Conservation (phyloP, 2,888 invertebrate species). For the Dusona sp. region DNA sequence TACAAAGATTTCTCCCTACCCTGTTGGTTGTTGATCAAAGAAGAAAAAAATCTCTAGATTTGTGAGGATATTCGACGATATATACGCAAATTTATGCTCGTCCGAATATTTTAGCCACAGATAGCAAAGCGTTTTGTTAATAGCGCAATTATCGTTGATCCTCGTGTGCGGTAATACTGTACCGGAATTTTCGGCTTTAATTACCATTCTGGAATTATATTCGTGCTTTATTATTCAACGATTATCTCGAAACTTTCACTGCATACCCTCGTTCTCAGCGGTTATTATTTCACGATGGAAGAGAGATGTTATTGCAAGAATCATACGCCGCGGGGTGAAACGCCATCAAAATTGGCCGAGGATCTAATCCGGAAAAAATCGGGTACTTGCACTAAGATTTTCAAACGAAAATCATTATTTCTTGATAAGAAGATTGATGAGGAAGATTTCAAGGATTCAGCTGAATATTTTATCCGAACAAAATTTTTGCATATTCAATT, state of each 20-base stretch:
- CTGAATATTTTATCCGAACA: neutral
- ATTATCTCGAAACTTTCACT: conserved; percentile 42
- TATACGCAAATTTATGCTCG: conserved; percentile 8
- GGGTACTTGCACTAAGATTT: too few species aligned
- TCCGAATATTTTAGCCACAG: conserved; percentile 20
- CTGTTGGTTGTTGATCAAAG: neutral
- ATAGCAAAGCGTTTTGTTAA: conserved; percentile 54
- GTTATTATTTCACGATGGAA: conserved; percentile 1
- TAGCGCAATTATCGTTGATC: conserved; percentile 49
- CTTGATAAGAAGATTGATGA: too few species aligned
- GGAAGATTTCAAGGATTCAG: neutral
- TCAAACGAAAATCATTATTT: too few species aligned
- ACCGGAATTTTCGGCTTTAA: conserved; percentile 48
- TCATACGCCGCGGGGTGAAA: neutral
- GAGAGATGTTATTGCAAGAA: neutral
- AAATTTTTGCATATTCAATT: neutral
- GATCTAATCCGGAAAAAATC: too few species aligned
- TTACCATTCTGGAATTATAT: conserved; percentile 48
- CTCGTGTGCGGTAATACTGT: conserved; percentile 13
- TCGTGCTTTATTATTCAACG: conserved; percentile 6
- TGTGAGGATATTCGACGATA: conserved; percentile 1
- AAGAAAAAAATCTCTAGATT: conserved; percentile 2
- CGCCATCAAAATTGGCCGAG: neutral
- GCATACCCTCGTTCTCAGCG: conserved; percentile 20
- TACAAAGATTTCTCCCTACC: conserved; percentile 23